Evolutionary conservation across 2,888 invertebrate species (phyloP).

Genomic region (Polia nebulosa): DNA sequence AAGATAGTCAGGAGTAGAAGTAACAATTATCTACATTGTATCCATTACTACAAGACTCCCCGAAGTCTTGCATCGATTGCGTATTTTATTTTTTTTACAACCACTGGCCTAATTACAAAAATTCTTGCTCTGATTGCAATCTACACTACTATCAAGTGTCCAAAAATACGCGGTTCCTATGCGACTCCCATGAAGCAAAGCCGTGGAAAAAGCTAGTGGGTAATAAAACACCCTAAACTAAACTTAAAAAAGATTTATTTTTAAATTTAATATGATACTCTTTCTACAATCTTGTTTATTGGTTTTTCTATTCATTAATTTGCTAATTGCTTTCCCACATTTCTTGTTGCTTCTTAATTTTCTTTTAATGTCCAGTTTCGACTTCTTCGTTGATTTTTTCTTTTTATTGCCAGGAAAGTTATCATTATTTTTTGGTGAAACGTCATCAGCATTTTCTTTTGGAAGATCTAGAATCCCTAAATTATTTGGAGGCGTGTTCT

Average conservation of each 20-base stretch:
- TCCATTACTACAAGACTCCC: too few species aligned
- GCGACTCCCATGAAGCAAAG: background rate
- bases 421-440: background rate
- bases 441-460: background rate
- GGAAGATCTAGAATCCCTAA: background rate
- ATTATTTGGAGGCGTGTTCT: background rate
- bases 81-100: background rate
- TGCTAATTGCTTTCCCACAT: background rate
- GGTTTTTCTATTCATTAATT: background rate
- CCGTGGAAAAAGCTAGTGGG: background rate
- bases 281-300: constrained; percentile 25
- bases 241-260: constrained; percentile 46
- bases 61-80: background rate
- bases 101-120: background rate
- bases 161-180: too few species aligned
- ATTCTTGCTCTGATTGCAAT: background rate
- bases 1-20: too few species aligned
- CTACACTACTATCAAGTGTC: too few species aligned
- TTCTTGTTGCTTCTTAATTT: background rate
- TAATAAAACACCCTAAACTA: constrained; percentile 6
- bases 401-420: background rate
- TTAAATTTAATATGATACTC: constrained; percentile 40
- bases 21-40: too few species aligned
- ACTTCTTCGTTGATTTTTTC: background rate
- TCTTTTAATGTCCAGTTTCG: background rate